Conservation (phyloP, 1,140 invertebrate species). For the Tribolium castaneum region DNA sequence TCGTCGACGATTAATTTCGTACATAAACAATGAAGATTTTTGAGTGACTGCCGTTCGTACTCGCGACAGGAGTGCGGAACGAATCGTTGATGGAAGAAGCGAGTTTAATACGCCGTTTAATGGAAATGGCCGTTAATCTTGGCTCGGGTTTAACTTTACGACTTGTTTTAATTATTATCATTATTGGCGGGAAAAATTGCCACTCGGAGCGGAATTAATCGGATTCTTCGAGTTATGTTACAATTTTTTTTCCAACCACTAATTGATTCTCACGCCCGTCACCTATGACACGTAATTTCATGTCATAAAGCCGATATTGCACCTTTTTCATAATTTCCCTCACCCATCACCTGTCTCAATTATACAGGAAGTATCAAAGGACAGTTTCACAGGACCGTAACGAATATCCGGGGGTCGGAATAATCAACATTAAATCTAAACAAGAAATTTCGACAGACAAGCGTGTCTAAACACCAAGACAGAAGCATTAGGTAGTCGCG, state of each 20-base stretch:
- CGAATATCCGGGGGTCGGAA: slow-evolving; percentile 12
- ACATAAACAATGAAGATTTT: slow-evolving; percentile 37
- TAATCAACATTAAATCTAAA: slow-evolving; percentile 25
- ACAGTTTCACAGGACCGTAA: slow-evolving; percentile 24
- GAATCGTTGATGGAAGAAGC: slow-evolving; percentile 38
- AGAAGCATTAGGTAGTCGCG: slow-evolving; percentile 23
- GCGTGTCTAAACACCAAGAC: slow-evolving; percentile 22
- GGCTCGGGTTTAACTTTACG: slow-evolving; percentile 12
- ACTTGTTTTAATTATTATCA: slow-evolving; percentile 32
- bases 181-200: slow-evolving; percentile 23
- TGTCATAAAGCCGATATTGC: slow-evolving; percentile 7
- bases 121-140: slow-evolving; percentile 40
- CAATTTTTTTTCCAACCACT: not conserved
- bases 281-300: slow-evolving; percentile 3
- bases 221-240: not conserved
- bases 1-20: not conserved
- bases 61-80: slow-evolving; percentile 38
- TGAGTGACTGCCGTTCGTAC: slow-evolving; percentile 10
- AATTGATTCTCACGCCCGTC: slow-evolving; percentile 36
- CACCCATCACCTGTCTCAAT: slow-evolving; percentile 39
- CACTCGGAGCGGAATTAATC: slow-evolving; percentile 21
- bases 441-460: slow-evolving; percentile 10
- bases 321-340: slow-evolving; percentile 3
- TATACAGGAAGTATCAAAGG: slow-evolving; percentile 40
- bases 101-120: slow-evolving; percentile 36